phyloP scores from a whole-genome alignment of 2,113 vertebrate genomes.

The Rattus rattus region DNA sequence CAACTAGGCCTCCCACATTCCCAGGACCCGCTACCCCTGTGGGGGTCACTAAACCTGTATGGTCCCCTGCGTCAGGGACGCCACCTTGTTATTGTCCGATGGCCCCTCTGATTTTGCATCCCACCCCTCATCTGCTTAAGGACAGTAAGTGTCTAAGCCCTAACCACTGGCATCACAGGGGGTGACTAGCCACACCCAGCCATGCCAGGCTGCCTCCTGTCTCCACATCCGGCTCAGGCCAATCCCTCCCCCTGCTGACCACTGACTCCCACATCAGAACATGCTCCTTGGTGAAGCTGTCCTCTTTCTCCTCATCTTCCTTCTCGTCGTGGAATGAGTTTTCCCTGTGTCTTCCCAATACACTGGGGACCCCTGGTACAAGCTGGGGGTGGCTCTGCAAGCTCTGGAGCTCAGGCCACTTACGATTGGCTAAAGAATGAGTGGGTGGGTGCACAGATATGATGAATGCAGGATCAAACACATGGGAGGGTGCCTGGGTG shows the following conservation, averaged over 20 bases:
- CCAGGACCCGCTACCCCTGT: accelerated
- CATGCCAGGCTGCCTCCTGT: background rate
- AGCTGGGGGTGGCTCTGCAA: background rate
- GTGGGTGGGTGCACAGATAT: background rate
- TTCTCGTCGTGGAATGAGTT: accelerated
- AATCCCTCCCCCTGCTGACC: accelerated
- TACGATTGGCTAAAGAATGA: no score
- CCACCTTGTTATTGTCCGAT: background rate
- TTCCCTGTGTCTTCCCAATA: background rate
- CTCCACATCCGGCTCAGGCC: background rate
- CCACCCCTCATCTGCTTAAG: background rate
- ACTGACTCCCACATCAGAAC: background rate
- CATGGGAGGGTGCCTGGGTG: background rate
- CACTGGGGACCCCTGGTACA: background rate
- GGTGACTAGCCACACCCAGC: background rate
- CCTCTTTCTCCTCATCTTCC: background rate
- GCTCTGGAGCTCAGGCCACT: background rate
- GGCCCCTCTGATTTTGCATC: background rate
- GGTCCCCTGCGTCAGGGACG: background rate
- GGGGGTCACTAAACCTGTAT: accelerated
- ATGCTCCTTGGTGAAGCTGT: background rate
- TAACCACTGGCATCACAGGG: background rate
- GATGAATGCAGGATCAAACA: no score
- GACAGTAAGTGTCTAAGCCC: background rate
- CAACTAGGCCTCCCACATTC: background rate